Base-by-base conservation (phyloP, 2,888 invertebrate genomes). In the Cerastis rubricosa region DNA sequence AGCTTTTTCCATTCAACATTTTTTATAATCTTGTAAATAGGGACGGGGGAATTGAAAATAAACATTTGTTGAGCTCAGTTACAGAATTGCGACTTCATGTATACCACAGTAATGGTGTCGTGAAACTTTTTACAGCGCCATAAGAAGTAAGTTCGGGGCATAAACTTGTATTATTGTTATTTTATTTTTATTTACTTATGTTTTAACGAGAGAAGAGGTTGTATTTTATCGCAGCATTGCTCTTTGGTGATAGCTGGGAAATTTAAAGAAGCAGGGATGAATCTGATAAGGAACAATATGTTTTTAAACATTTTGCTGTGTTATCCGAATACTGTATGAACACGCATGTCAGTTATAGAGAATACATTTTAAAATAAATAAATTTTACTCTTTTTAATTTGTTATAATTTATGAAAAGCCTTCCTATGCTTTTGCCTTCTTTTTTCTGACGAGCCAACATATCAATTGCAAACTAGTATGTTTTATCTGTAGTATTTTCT, bases 111-210 rank as follows among this genome's bases (percentile, higher is more conserved):
- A 81, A 81, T 65, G 71, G 61, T 47, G 82, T 85, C 79, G 72
- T 74, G 73, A 79, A 84, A 85, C 57, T 74, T 84, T 84, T 82
- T 81, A 85, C 82, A 63, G 69, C 78, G 54, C 73, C 75, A 29
- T 85, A 80, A 74, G 73, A 65, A 77, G 67, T 78, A 76, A 78
- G 76, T 84, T 66, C 59, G 14, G 43, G 59, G 75, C 83, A 66
- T 85, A 71, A 85, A 85, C 45, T 79, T 76, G 79, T 85, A 77
- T 85, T 82, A 85, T 85, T 85, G 85, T 85, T 85, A 76, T 77
- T 85, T 85, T 85, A 85, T 85, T 79, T 71, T 65, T 85, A 75
- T 81, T 85, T 69, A 74, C 74, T 85, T 76, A 76, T 75, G 71
- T 75, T 82, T 74, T 74, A 81, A 84, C 80, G 74, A 71, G 61